phyloP scores from a whole-genome alignment of 2,888 invertebrate species.

The Eilema griseolum region DNA sequence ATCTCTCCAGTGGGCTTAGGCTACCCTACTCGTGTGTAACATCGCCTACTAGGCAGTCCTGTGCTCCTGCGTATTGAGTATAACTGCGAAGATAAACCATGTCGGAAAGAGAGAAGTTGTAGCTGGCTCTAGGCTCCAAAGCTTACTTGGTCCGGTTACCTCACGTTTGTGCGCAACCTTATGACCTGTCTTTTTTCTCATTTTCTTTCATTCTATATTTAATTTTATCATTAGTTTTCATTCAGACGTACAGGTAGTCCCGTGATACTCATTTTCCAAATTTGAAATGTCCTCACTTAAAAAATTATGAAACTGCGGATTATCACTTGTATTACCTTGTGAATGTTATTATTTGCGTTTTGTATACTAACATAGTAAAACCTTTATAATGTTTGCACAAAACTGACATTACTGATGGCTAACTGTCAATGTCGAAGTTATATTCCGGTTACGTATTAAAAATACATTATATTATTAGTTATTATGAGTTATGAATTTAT shows the following conservation, averaged over 20 bases:
- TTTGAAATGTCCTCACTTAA: not conserved
- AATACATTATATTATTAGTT: not conserved
- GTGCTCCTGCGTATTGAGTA: too few relatives aligned
- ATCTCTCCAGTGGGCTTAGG: too few relatives aligned
- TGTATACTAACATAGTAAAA: conserved; percentile 51
- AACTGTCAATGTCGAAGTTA: conserved; percentile 46
- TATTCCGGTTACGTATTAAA: conserved; percentile 23
- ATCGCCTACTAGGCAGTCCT: too few relatives aligned
- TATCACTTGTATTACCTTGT: conserved; percentile 54
- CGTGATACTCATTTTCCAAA: not conserved
- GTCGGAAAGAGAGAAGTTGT: too few relatives aligned
- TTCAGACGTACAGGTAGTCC: not conserved
- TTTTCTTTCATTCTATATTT: too few relatives aligned
- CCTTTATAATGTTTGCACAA: conserved; percentile 51
- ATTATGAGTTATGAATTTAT: not conserved
- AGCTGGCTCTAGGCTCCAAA: not conserved
- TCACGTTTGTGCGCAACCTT: too few relatives aligned
- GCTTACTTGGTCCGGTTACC: not conserved
- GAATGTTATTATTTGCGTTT: conserved; percentile 59
- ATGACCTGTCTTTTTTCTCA: too few relatives aligned
- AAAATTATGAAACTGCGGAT: conserved; percentile 32
- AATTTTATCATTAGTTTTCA: too few relatives aligned
- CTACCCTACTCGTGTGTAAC: too few relatives aligned
- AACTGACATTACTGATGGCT: conserved; percentile 59
- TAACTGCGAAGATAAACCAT: too few relatives aligned